These are phyloP conservation scores for Triplophysa bombifrons DNA, from an alignment of 2,797 vertebrate genomes.

Conservation along the genomic window DNA sequence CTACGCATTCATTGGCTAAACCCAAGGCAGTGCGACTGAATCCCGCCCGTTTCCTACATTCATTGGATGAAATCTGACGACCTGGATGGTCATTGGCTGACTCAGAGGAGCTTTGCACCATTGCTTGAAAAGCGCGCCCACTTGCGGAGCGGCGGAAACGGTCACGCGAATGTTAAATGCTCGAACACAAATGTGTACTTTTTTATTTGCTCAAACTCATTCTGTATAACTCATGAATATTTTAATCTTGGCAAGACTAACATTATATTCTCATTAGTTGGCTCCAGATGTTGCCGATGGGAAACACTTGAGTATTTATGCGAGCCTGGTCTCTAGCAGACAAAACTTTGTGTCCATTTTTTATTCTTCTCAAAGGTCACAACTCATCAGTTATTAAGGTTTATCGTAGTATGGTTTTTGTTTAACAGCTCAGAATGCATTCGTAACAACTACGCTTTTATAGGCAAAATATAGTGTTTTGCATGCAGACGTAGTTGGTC, in stretches of 20 bases:
- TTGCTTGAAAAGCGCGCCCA: conserved; percentile 23
- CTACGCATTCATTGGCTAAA: conserved; percentile 18
- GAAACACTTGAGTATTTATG: conserved; percentile 10
- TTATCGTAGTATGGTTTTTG: neutral
- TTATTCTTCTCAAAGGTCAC: neutral
- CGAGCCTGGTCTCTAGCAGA: neutral
- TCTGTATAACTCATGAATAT: neutral
- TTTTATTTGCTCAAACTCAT: neutral
- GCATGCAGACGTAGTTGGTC: neutral
- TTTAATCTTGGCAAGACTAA: neutral
- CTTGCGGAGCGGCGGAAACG: neutral
- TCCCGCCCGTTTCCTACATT: neutral
- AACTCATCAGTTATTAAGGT: neutral
- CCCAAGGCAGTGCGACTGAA: neutral
- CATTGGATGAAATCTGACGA: conserved; percentile 26
- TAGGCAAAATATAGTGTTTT: neutral
- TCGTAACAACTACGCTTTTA: neutral
- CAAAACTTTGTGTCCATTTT: neutral
- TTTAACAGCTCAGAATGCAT: neutral
- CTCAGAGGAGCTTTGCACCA: neutral
- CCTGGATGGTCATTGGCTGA: neutral
- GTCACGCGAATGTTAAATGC: no score
- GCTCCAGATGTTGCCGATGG: neutral
- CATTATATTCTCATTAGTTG: neutral
- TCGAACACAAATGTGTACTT: neutral